Conservation (phyloP, 1,140 invertebrate species). For the Octopus sinensis region DNA sequence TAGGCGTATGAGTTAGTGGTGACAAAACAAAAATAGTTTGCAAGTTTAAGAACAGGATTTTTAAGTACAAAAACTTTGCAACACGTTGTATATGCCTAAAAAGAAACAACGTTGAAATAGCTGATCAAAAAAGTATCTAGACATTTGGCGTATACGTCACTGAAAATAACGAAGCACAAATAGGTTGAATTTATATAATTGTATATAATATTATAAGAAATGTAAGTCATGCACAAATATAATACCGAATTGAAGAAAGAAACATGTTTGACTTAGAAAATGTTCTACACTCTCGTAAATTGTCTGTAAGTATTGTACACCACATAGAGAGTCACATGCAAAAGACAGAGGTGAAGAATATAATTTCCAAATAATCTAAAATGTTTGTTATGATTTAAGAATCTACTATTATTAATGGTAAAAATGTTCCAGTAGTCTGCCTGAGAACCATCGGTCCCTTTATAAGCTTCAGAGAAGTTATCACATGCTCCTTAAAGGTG, state of each 20-base stretch:
- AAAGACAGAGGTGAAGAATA: background rate
- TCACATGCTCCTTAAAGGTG: no score
- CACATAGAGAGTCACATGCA: background rate
- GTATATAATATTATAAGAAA: background rate
- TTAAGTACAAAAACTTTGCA: background rate
- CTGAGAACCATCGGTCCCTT: background rate
- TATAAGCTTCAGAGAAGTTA: no score
- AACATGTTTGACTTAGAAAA: background rate
- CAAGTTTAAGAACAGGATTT: background rate
- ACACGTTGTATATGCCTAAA: no score
- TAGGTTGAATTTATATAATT: background rate
- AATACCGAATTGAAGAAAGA: background rate
- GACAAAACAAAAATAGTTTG: background rate
- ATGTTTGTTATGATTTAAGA: background rate
- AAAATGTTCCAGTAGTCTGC: slow-evolving; percentile 1
- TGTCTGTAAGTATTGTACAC: background rate
- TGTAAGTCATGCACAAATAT: background rate
- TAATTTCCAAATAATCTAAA: background rate
- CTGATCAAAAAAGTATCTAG: background rate
- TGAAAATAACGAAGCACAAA: background rate
- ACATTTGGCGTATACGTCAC: background rate
- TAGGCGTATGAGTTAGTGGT: background rate
- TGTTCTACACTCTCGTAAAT: background rate
- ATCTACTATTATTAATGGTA: slow-evolving; percentile 6
- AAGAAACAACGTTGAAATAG: background rate